Conservation (phyloP, 2,888 invertebrate genomes). For the Molanna angustata region DNA sequence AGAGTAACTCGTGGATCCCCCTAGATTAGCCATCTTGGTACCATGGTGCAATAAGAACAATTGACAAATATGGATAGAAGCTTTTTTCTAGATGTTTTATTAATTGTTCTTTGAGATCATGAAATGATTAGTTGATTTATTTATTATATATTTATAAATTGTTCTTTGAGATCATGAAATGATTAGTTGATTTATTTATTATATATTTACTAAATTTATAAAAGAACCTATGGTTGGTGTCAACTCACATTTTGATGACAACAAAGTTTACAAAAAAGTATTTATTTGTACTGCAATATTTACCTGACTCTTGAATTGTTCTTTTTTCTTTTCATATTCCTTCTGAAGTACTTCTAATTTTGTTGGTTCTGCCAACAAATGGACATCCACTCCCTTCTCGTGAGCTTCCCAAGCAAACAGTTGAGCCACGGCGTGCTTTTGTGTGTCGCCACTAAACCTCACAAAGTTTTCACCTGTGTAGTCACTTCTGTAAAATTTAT, state of each 20-base stretch:
- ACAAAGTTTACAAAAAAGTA: background rate
- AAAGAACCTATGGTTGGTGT: background rate
- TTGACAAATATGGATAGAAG: no score
- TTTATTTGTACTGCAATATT: background rate
- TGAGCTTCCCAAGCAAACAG: constrained; percentile 98
- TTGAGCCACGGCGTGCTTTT: constrained; percentile 85
- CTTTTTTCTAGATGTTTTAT: no score
- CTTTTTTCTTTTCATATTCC: constrained; percentile 87
- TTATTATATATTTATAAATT: no score
- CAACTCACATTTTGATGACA: background rate
- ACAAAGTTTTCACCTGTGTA: constrained; percentile 97
- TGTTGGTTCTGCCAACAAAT: constrained; percentile 96
- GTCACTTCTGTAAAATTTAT: constrained; percentile 58
- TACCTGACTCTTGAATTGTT: constrained; percentile 81
- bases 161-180: no score
- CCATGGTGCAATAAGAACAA: no score
- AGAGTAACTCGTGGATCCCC: no score
- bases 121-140: no score
- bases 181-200: background rate
- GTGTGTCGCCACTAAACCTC: constrained; percentile 91
- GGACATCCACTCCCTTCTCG: constrained; percentile 89
- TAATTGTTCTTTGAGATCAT: no score
- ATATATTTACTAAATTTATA: background rate
- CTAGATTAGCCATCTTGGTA: no score
- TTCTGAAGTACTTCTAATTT: constrained; percentile 89